Evolutionary conservation across 2,113 vertebrate species (phyloP).

Genomic region (Sapajus apella): DNA sequence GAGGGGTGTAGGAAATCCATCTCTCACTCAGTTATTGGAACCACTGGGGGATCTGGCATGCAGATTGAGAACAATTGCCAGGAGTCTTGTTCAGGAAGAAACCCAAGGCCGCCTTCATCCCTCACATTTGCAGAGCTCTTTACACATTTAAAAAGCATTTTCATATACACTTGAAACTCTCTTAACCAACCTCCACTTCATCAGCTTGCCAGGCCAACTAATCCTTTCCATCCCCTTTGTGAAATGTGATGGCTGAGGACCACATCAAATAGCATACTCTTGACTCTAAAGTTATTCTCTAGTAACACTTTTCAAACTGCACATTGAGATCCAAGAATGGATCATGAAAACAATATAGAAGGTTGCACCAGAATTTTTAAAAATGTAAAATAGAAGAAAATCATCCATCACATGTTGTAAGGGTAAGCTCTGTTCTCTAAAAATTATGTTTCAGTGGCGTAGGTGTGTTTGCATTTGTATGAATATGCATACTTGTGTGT

Average conservation of each 20-base stretch:
- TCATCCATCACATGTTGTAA: background rate
- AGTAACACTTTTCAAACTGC: background rate
- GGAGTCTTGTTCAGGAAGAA: background rate
- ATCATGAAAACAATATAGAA: background rate
- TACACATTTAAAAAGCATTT: background rate
- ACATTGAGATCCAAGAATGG: background rate
- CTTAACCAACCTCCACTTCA: background rate
- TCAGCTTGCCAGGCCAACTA: background rate
- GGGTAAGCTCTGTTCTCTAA: background rate
- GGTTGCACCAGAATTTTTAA: background rate
- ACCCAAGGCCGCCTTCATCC: background rate
- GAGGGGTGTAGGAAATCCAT: background rate
- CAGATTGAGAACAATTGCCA: background rate
- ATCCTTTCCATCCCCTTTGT: background rate
- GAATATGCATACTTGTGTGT: no score
- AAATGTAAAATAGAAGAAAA: background rate
- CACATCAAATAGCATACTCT: no score
- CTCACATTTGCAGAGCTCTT: background rate
- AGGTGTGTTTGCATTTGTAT: no score
- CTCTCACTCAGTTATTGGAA: background rate
- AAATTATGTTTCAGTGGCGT: background rate
- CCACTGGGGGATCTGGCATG: background rate
- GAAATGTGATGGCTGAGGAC: background rate
- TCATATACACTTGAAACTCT: background rate
- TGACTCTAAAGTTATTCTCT: background rate